phyloP scores from a whole-genome alignment of 2,888 invertebrate genomes.

The Volucella inflata region DNA sequence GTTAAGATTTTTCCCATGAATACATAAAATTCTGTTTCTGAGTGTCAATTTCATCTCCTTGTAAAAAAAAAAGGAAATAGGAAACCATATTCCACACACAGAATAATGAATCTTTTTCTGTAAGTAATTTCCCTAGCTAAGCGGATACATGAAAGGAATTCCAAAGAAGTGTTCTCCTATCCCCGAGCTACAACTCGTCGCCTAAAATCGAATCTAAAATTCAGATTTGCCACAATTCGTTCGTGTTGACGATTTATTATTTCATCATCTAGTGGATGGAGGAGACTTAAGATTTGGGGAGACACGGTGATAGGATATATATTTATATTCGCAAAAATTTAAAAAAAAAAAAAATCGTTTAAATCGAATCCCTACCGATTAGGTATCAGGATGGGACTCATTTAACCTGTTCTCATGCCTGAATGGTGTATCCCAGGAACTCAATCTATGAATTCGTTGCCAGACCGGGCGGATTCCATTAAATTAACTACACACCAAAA shows the following conservation, averaged over 20 bases:
- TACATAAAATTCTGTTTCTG: no score
- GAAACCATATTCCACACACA: background rate
- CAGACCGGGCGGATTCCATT: constrained; percentile 54
- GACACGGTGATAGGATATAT: no score
- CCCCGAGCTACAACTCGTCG: background rate
- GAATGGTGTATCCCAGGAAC: constrained; percentile 25
- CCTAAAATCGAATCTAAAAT: constrained; percentile 19
- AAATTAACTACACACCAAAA: constrained; percentile 47
- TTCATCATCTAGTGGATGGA: background rate
- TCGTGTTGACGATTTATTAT: constrained; percentile 35
- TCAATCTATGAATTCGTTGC: constrained; percentile 36
- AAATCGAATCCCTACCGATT: constrained; percentile 1
- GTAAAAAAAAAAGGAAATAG: background rate
- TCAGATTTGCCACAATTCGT: constrained; percentile 28
- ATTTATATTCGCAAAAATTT: background rate
- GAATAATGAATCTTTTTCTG: constrained; percentile 9
- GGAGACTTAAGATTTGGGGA: no score
- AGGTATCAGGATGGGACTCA: constrained; percentile 5
- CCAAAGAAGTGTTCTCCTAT: background rate
- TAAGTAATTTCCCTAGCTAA: background rate
- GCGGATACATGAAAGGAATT: constrained; percentile 15
- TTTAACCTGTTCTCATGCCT: constrained; percentile 38
- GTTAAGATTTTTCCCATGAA: background rate
- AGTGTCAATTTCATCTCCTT: background rate
- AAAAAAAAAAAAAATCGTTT: background rate